These are phyloP conservation scores for Aix galericulata DNA, from an alignment of 2,113 vertebrate species.

Conservation along the genomic window DNA sequence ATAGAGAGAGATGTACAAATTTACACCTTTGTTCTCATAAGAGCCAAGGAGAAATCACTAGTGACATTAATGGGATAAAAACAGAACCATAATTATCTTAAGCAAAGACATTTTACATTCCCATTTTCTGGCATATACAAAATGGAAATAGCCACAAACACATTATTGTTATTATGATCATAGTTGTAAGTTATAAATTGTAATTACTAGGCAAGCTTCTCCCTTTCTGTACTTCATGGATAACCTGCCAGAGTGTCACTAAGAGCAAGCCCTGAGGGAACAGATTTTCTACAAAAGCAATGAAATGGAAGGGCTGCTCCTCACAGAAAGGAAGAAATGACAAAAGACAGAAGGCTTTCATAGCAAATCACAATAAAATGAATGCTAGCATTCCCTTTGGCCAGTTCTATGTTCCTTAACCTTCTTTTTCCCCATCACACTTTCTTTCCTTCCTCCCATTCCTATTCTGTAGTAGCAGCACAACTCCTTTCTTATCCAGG, in stretches of 20 bases:
- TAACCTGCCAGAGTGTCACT: not conserved
- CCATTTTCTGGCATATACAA: not conserved
- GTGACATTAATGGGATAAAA: not conserved
- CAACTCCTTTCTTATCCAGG: not conserved
- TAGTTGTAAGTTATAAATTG: not conserved
- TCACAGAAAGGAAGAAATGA: not conserved
- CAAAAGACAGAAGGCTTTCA: constrained; percentile 10
- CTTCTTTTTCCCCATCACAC: not conserved
- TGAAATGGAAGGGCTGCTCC: not conserved
- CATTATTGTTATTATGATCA: not conserved
- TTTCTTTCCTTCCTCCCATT: not conserved
- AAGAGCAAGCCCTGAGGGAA: not conserved
- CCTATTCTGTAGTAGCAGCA: not conserved
- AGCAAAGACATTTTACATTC: not conserved
- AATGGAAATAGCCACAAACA: not conserved
- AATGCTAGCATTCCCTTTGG: not conserved
- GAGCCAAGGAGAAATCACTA: not conserved
- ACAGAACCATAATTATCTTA: not conserved
- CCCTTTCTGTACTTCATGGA: not conserved
- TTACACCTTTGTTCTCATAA: not conserved
- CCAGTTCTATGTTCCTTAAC: not conserved
- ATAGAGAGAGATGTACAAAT: not conserved
- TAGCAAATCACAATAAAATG: not conserved
- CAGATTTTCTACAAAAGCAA: not conserved
- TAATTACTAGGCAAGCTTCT: not conserved